Percentiles rank a stretch among this genome's conserved stretches.
Evolutionary conservation across 2,113 vertebrate species (phyloP).

Genomic region (Ciconia stormi): DNA sequence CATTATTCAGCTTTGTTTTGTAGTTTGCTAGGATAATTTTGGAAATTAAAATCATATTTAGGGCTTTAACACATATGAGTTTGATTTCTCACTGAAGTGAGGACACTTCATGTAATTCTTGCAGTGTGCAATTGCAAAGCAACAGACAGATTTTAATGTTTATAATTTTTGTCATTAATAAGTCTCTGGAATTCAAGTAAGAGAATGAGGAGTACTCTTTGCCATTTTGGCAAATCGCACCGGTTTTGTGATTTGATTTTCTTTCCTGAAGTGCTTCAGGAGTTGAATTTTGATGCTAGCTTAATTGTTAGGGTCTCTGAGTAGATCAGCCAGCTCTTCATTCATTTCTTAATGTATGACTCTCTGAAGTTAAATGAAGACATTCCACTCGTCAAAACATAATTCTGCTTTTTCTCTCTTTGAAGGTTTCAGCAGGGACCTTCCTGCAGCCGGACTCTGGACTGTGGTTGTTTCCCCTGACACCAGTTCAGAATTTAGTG

Average conservation of each 20-base stretch:
- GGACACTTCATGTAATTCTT: not conserved
- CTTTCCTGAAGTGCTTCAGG: not conserved
- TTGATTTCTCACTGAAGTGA: not conserved
- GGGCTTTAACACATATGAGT: not conserved
- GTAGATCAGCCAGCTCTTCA: not conserved
- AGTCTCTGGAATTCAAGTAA: not conserved
- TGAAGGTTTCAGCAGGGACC: not conserved
- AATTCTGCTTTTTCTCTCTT: not conserved
- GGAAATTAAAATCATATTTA: not conserved
- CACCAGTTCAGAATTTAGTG: not conserved
- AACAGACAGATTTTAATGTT: not conserved
- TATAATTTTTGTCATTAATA: not conserved
- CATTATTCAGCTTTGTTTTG: not conserved
- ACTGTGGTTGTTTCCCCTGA: not conserved
- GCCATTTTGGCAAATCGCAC: not conserved
- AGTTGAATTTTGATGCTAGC: not conserved
- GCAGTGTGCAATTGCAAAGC: not conserved
- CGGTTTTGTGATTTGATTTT: not conserved
- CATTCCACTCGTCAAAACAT: not conserved
- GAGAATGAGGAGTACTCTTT: not conserved
- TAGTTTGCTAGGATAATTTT: not conserved
- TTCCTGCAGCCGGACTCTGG: not conserved
- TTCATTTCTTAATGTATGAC: not conserved
- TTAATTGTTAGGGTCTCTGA: not conserved
- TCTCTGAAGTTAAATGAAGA: not conserved